Evolutionary conservation across 2,113 vertebrate species (phyloP).

Genomic region (Rattus norvegicus): GRCr8 NC_086022.1:174515501-174516000

Average conservation of each 20-base stretch:
- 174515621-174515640: not conserved
- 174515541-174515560: not conserved
- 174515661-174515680: not conserved
- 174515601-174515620: not conserved
- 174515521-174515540: not conserved
- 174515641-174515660: not conserved
- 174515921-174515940: not conserved
- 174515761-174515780: not conserved
- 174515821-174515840: not conserved
- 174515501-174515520: not conserved
- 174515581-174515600: not conserved
- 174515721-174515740: not conserved
- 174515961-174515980: not conserved
- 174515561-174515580: not conserved
- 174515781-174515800: not conserved
- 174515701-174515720: not conserved
- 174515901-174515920: not conserved
- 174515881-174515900: not conserved
- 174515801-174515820: not conserved
- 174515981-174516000: not conserved
- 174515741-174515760: not conserved
- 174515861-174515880: not conserved
- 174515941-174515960: not conserved
- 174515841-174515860: not conserved
- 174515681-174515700: not conserved